These are phyloP conservation scores for Prunella fulvescens DNA, from an alignment of 2,113 vertebrate genomes.

Conservation along the genomic window DNA sequence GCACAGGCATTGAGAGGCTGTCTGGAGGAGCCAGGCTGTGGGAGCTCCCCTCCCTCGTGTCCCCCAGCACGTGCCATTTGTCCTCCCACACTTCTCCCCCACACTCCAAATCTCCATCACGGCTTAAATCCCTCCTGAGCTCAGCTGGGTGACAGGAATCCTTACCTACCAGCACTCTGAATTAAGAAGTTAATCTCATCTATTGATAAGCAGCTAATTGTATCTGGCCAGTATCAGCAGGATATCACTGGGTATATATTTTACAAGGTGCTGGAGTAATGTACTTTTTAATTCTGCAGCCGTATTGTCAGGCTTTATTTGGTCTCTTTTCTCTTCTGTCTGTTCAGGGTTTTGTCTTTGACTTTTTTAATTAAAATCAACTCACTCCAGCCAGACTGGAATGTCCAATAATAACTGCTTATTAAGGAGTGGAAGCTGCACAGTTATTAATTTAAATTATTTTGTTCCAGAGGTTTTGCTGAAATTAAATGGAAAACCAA, in stretches of 20 bases:
- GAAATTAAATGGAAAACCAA: constrained; percentile 57
- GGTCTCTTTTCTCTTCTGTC: background rate
- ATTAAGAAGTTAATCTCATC: constrained; percentile 29
- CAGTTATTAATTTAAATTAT: constrained; percentile 67
- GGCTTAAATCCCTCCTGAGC: background rate
- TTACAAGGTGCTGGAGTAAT: background rate
- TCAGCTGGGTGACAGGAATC: background rate
- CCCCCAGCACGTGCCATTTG: rapidly evolving
- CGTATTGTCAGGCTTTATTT: background rate
- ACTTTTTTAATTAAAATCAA: constrained; percentile 62
- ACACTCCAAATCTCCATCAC: background rate
- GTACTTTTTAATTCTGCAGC: background rate
- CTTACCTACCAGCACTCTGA: background rate
- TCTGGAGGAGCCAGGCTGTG: background rate
- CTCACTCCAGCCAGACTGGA: constrained; percentile 5
- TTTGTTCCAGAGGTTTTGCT: constrained; percentile 61
- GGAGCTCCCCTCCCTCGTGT: rapidly evolving
- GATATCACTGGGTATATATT: background rate
- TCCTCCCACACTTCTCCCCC: background rate
- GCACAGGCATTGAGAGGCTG: rapidly evolving
- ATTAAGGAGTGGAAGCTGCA: constrained; percentile 34
- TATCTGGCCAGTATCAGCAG: background rate
- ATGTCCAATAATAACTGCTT: constrained; percentile 56
- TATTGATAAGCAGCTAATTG: constrained; percentile 15
- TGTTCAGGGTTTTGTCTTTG: constrained; percentile 42